A percentile compares a stretch with the other conserved stretches of the same genome.
Conservation (phyloP, 2,888 invertebrate genomes). For the Clitarchus hookeri region DNA sequence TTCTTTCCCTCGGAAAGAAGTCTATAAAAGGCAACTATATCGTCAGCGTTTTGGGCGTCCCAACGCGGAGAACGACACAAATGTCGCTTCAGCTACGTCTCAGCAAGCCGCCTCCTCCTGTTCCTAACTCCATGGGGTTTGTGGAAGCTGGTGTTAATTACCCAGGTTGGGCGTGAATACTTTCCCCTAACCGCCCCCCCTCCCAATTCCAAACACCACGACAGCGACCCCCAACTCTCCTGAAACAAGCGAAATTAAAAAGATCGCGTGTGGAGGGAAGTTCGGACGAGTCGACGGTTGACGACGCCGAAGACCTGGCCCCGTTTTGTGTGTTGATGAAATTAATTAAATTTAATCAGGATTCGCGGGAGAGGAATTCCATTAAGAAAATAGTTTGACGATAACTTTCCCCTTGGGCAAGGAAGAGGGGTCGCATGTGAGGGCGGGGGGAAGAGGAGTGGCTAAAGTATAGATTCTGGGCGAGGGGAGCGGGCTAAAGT, state of each 20-base stretch:
- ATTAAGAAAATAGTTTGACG: slow-evolving; percentile 1
- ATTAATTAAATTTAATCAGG: slow-evolving; percentile 14
- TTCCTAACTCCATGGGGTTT: neutral
- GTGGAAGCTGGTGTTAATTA: neutral
- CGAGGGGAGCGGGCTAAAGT: neutral
- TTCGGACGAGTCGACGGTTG: neutral
- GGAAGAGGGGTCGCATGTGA: neutral
- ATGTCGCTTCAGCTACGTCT: too few species aligned
- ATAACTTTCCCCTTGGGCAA: neutral
- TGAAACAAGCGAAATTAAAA: slow-evolving; percentile 1
- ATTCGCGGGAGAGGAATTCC: neutral
- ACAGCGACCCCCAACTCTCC: too few species aligned
- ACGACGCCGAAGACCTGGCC: neutral
- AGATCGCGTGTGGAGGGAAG: neutral
- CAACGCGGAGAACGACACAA: too few species aligned
- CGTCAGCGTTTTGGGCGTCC: too few species aligned
- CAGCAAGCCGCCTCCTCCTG: too few species aligned
- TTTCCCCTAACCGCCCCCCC: neutral
- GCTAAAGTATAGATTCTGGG: neutral
- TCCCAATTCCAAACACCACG: too few species aligned
- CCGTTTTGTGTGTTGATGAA: neutral
- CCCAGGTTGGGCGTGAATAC: neutral
- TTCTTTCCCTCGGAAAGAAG: too few species aligned
- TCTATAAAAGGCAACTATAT: too few species aligned
- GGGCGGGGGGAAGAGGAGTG: neutral